Evolutionary conservation across 2,888 invertebrate species (phyloP), one percentile per base, ranked within the genome.

Genomic region (Caradrina kadenii): DNA sequence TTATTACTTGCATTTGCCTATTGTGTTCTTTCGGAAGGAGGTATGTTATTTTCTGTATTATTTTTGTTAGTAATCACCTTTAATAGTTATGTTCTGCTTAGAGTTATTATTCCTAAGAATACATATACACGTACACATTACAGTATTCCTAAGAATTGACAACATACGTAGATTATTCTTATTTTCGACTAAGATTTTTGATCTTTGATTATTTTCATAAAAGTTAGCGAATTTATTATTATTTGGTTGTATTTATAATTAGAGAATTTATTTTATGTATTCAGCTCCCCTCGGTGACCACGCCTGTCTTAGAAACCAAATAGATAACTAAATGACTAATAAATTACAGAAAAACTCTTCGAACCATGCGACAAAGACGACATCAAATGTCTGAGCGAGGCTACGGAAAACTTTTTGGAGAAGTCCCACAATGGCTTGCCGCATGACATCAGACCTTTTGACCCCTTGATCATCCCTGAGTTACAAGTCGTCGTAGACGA

Each of bases 391-490:
- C 77, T 94, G 15, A 90, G 90, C n/a, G 84, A 85, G 63, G 86
- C 92, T 6, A 93, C 93, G 0, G 87, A 92, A 58, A 80, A 80
- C 2, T 94, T 94, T 61, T 56, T 94, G 48, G 91, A 89, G n/a
- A 89, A 90, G 50, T 90, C 94, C 0, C 83, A 86, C 60, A 82
- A 82, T 68, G 95, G 94, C 5, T 87, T 93, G 21, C 87, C 91
- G 21, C 17, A 85, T 53, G 85, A 91, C 49, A 89, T 94, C 45
- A 87, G 78, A 56, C 71, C 92, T 1, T 88, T 93, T 42, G 94
- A 95, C 55, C 94, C 94, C 0, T 69, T 93, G 54, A 50, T 87
- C 10, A 86, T 93, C 58, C 71, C 87, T 1, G 83, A 87, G n/a
- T 64, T 92, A 31, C 88, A 89, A 4, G 66, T 88, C 7, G 65